A percentile compares a stretch with the other conserved stretches of the same genome.
Conservation (phyloP, 1,140 invertebrate genomes). For the Lepidurus arcticus region DNA sequence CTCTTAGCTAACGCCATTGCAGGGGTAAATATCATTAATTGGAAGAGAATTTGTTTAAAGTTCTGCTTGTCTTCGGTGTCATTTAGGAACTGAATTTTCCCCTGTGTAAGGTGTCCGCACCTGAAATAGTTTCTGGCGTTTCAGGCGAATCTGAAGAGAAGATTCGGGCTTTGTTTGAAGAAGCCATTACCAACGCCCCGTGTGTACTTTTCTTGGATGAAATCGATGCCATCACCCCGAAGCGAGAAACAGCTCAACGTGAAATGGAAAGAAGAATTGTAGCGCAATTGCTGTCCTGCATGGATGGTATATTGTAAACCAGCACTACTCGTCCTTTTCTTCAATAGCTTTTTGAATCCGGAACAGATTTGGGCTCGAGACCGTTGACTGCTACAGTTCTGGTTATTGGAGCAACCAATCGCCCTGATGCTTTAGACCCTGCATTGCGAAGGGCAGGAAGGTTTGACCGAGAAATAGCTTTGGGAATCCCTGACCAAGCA, state of each 20-base stretch:
- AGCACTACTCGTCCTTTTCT: background rate
- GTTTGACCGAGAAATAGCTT: conserved; percentile 84
- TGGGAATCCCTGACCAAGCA: conserved; percentile 85
- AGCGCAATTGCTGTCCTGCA: conserved; percentile 76
- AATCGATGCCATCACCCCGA: conserved; percentile 83
- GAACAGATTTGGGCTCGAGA: conserved; percentile 25
- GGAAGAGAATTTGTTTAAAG: conserved; percentile 24
- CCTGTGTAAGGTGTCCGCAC: conserved; percentile 76
- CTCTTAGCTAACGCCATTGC: conserved; percentile 86
- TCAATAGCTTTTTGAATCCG: background rate
- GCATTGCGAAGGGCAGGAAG: conserved; percentile 83
- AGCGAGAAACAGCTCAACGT: conserved; percentile 76
- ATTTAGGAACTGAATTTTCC: conserved; percentile 58
- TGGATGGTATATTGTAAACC: conserved; percentile 62
- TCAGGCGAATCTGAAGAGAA: conserved; percentile 92
- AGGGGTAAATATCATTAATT: conserved; percentile 55
- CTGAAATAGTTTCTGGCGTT: conserved; percentile 87
- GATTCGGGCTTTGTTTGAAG: conserved; percentile 83
- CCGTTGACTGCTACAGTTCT: conserved; percentile 52
- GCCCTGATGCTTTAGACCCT: conserved; percentile 87
- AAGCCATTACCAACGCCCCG: conserved; percentile 64
- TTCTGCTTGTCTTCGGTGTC: conserved; percentile 31
- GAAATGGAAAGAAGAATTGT: conserved; percentile 95
- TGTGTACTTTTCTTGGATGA: conserved; percentile 92
- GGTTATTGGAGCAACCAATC: conserved; percentile 91